These are phyloP conservation scores for Sarotherodon lohbergeri DNA, from an alignment of 2,113 vertebrate genomes.

Conservation along the genomic window DNA sequence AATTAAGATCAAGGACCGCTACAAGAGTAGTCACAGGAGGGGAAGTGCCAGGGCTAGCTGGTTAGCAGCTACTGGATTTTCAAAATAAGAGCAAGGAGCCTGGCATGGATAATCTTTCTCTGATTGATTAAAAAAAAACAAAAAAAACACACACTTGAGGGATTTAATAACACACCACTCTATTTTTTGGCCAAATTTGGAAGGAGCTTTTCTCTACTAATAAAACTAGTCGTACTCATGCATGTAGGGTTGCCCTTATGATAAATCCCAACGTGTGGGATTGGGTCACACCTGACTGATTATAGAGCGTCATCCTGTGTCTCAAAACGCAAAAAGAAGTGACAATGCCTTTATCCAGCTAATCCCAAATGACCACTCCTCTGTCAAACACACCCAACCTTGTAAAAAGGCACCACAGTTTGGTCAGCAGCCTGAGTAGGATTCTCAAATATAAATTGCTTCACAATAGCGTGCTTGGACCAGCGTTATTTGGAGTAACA, in stretches of 20 bases:
- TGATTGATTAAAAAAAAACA: neutral
- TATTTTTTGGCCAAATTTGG: neutral
- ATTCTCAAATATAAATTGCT: neutral
- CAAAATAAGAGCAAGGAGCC: neutral
- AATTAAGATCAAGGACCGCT: neutral
- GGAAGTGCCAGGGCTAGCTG: neutral
- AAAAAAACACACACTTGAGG: neutral
- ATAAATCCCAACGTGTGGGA: neutral
- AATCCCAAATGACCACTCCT: neutral
- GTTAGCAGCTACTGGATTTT: neutral
- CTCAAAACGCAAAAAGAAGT: neutral
- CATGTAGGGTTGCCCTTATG: neutral
- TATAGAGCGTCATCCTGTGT: neutral
- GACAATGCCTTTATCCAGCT: neutral
- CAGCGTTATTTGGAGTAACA: neutral
- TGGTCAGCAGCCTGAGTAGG: neutral
- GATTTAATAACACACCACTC: neutral
- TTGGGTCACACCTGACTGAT: neutral
- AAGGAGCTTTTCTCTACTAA: neutral
- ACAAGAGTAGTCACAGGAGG: neutral
- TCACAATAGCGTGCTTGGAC: neutral
- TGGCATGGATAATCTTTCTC: neutral
- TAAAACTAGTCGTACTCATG: neutral
- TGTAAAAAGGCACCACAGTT: neutral
- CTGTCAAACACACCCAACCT: neutral